Conservation (phyloP, 2,113 vertebrate species). For the Chamaetylas fuelleborni region DNA sequence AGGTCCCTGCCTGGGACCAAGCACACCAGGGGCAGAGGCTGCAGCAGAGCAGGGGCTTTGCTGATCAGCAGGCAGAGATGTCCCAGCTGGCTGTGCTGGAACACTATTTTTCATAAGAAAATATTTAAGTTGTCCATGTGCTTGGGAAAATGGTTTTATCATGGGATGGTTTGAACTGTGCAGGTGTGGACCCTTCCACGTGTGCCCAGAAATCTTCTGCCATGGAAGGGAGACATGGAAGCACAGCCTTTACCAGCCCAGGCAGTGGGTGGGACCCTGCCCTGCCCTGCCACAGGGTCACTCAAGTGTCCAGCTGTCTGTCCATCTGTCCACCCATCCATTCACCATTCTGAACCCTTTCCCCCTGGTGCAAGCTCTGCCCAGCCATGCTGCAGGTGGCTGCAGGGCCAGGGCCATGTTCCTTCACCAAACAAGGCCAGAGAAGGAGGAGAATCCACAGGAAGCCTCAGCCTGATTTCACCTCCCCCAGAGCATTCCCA, state of each 20-base stretch:
- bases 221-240: rapidly evolving
- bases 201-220: not conserved
- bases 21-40: not conserved
- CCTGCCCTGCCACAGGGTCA: not conserved
- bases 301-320: not conserved
- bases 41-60: not conserved
- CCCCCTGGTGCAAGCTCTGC: rapidly evolving
- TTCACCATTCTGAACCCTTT: rapidly evolving
- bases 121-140: not conserved
- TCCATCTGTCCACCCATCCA: not conserved
- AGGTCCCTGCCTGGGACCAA: rapidly evolving
- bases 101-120: not conserved
- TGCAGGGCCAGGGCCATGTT: rapidly evolving
- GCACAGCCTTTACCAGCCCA: not conserved
- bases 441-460: not conserved
- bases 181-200: not conserved
- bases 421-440: not conserved
- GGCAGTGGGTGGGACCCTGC: not conserved
- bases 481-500: not conserved
- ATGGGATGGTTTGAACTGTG: not conserved
- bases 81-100: not conserved
- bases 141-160: rapidly evolving
- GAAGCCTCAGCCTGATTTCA: not conserved
- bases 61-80: not conserved
- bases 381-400: rapidly evolving